Conservation (phyloP, 2,113 vertebrate species). For the Hassar affinis region DNA sequence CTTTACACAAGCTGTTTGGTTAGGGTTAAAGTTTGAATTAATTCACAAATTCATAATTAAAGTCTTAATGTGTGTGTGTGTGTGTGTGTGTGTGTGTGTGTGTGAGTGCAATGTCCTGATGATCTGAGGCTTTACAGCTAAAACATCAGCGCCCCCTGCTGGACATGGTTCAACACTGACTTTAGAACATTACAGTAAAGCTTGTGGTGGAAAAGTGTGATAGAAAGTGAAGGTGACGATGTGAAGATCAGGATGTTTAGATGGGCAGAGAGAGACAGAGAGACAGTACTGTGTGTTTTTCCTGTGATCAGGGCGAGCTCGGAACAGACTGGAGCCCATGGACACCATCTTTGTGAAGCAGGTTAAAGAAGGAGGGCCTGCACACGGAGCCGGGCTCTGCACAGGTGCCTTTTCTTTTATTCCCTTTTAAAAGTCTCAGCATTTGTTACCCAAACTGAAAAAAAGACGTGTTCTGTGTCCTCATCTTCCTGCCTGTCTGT, state of each 20-base stretch:
- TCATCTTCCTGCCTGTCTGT: neutral
- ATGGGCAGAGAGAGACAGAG: neutral
- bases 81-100: neutral
- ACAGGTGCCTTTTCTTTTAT: constrained; percentile 78
- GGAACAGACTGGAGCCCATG: constrained; percentile 91
- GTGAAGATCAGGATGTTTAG: neutral
- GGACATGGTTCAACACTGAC: neutral
- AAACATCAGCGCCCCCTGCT: constrained; percentile 13
- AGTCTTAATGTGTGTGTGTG: neutral
- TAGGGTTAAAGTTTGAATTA: too few species aligned
- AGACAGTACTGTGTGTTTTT: neutral
- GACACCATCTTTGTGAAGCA: constrained; percentile 99
- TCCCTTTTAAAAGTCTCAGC: accelerated
- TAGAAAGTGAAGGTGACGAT: neutral
- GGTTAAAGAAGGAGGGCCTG: constrained; percentile 92
- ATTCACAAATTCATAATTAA: too few species aligned
- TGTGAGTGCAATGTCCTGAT: neutral
- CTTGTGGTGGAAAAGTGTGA: neutral
- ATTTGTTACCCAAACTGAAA: neutral
- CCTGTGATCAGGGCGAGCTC: constrained; percentile 79
- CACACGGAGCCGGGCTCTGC: constrained; percentile 88
- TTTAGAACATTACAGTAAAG: neutral
- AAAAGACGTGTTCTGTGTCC: neutral
- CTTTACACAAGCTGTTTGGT: neutral
- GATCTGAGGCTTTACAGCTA: neutral